phyloP scores from a whole-genome alignment of 2,797 vertebrate species.

The Steatocranus sp. region DNA sequence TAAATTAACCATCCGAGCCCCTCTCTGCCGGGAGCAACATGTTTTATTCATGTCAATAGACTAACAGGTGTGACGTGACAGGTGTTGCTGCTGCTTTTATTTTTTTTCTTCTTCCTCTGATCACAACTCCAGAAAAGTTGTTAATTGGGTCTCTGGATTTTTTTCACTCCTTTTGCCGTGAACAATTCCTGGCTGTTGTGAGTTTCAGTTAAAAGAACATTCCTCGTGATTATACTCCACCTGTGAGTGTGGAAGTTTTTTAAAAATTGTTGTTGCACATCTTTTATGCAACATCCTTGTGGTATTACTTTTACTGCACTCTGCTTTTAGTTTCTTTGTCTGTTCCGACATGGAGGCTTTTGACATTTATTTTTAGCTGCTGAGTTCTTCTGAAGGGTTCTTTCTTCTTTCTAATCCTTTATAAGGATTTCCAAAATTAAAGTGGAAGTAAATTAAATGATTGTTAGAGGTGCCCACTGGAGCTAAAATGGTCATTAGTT shows the following conservation, averaged over 20 bases:
- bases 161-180: neutral
- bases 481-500: neutral
- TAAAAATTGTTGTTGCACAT: neutral
- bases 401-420: neutral
- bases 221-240: neutral
- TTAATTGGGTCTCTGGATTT: conserved; percentile 57
- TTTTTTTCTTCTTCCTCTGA: neutral
- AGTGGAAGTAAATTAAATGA: neutral
- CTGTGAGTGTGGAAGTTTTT: neutral
- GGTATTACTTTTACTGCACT: neutral
- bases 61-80: conserved; percentile 62
- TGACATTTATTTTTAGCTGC: neutral
- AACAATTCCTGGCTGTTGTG: neutral
- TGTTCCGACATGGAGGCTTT: neutral
- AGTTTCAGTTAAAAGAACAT: conserved; percentile 12
- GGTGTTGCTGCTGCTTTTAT: conserved; percentile 39
- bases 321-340: neutral
- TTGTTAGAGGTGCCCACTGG: neutral
- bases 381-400: neutral
- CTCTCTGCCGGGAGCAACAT: conserved; percentile 42
- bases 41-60: conserved; percentile 63
- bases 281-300: neutral
- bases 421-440: neutral
- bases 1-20: conserved; percentile 57
- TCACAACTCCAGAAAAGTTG: conserved; percentile 48